phyloP scores from a whole-genome alignment of 2,113 vertebrate genomes.

The Dipodomys stephensi region DNA sequence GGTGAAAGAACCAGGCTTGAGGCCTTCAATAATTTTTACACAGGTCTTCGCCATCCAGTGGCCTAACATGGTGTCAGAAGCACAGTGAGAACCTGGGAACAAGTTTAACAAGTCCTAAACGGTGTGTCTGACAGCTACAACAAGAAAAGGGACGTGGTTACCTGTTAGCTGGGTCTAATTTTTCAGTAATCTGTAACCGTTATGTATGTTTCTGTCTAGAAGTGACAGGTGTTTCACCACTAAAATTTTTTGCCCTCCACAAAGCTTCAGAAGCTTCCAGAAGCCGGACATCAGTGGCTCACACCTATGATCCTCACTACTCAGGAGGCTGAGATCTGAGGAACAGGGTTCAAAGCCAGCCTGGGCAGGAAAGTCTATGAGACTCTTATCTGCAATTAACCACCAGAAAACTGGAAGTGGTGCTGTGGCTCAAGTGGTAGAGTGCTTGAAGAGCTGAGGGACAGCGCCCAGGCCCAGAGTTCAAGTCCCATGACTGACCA shows the following conservation, averaged over 20 bases:
- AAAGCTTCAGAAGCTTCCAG: constrained; percentile 12
- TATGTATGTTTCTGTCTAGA: background rate
- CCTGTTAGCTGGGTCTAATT: background rate
- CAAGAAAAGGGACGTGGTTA: background rate
- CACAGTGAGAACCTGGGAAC: background rate
- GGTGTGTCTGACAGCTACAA: background rate
- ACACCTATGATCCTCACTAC: no score
- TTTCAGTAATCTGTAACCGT: background rate
- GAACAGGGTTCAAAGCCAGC: no score
- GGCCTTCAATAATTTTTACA: constrained; percentile 21
- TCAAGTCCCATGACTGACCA: no score
- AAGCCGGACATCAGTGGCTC: no score
- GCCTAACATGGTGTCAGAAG: constrained; percentile 24
- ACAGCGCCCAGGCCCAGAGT: no score
- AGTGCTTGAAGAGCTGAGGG: no score
- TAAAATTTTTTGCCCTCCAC: background rate
- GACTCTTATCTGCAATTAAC: no score
- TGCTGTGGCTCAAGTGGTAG: no score
- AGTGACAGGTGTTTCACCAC: background rate
- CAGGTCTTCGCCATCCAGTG: background rate
- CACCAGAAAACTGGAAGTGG: no score
- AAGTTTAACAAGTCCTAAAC: background rate
- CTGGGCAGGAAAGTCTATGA: no score
- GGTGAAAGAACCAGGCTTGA: constrained; percentile 17
- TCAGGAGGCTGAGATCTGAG: no score